phyloP scores from a whole-genome alignment of 2,797 vertebrate species.

The Menidia menidia region DNA sequence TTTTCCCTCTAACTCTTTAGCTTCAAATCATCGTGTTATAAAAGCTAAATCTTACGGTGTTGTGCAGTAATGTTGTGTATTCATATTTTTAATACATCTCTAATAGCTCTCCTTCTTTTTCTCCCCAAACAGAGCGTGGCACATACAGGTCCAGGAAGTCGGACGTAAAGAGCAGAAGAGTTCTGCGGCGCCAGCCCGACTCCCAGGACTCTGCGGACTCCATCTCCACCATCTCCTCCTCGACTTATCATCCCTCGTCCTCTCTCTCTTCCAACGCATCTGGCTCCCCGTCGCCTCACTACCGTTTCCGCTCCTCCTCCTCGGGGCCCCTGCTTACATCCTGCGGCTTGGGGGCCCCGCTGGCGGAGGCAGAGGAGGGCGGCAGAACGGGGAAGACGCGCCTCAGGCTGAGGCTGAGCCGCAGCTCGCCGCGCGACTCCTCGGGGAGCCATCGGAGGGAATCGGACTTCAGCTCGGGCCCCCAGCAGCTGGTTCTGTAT shows the following conservation, averaged over 20 bases:
- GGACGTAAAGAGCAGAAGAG: constrained; percentile 81
- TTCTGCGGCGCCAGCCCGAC: constrained; percentile 83
- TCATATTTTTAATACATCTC: background rate
- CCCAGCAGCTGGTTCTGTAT: constrained; percentile 89
- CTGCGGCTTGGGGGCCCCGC: constrained; percentile 57
- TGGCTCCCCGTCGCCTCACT: constrained; percentile 76
- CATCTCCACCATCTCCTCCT: constrained; percentile 76
- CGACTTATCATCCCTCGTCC: constrained; percentile 72
- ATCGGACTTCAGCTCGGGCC: constrained; percentile 79
- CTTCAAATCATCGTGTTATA: no score
- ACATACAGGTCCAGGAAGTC: constrained; percentile 76
- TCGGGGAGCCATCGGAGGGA: constrained; percentile 83
- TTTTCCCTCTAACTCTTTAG: no score
- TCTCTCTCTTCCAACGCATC: constrained; percentile 79
- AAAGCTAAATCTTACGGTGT: no score
- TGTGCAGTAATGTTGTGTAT: no score
- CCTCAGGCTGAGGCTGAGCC: constrained; percentile 89
- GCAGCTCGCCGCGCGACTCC: constrained; percentile 89
- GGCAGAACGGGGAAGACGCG: constrained; percentile 87
- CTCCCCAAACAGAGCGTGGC: constrained; percentile 50
- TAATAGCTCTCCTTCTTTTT: constrained; percentile 6
- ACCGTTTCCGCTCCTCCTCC: constrained; percentile 90
- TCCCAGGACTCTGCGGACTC: constrained; percentile 80
- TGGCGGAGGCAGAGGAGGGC: constrained; percentile 60
- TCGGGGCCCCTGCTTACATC: constrained; percentile 88